Evolutionary conservation across 2,888 invertebrate species (phyloP).

Genomic region (Tiphia femorata): DNA sequence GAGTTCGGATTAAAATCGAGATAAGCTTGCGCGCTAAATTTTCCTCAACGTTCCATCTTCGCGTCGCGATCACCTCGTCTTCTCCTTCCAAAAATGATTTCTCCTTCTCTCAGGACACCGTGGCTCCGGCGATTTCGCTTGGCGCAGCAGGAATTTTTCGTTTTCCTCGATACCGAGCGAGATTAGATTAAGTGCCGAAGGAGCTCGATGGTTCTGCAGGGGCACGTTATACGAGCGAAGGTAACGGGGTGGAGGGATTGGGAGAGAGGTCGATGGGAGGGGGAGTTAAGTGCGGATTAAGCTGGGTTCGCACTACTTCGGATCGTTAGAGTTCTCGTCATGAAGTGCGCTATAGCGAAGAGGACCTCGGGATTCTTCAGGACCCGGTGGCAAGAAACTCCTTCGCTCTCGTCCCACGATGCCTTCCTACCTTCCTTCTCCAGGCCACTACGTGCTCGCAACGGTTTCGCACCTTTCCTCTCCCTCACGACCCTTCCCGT

Average conservation of each 20-base stretch:
- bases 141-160: no score
- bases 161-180: slow-evolving; percentile 8
- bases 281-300: slow-evolving; percentile 31
- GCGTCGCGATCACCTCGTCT: no score
- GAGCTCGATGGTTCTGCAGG: slow-evolving; percentile 6
- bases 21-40: no score
- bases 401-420: neutral
- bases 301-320: slow-evolving; percentile 19
- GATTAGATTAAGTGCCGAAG: slow-evolving; percentile 15
- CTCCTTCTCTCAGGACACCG: no score
- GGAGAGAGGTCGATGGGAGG: no score
- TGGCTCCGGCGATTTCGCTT: no score
- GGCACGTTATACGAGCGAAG: neutral
- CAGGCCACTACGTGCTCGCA: neutral
- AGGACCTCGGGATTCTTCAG: neutral
- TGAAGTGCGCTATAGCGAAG: slow-evolving; percentile 20
- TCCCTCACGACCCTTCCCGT: neutral
- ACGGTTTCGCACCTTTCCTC: neutral
- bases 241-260: no score
- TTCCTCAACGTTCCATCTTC: no score
- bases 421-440: neutral
- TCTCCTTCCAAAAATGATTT: no score
- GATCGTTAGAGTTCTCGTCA: slow-evolving; percentile 25
- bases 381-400: neutral
- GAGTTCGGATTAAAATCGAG: no score